Conservation (phyloP, 2,113 vertebrate genomes). For the Aegypius monachus region DNA sequence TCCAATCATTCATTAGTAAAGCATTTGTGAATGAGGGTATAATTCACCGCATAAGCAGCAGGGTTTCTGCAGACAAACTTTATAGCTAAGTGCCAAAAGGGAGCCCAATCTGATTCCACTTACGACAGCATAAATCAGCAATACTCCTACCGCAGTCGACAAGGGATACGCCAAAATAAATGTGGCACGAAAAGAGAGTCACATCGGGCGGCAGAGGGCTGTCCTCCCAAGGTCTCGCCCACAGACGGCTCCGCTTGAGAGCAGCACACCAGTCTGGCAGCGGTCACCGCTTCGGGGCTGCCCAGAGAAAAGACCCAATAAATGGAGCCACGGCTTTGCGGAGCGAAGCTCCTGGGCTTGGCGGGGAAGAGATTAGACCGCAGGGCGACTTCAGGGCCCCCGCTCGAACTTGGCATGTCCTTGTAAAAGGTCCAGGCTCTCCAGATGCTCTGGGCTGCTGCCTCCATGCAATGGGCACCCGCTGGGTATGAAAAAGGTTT, state of each 20-base stretch:
- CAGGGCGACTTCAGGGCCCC: not conserved
- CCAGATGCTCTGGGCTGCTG: not conserved
- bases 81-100: constrained; percentile 49
- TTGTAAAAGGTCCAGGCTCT: not conserved
- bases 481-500: not conserved
- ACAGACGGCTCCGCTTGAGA: not conserved
- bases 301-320: not conserved
- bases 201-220: not conserved
- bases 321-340: not conserved
- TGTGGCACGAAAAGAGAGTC: not conserved
- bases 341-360: not conserved
- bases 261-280: not conserved
- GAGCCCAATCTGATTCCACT: constrained; percentile 47
- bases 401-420: not conserved
- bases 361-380: not conserved
- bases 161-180: not conserved
- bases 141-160: not conserved
- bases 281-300: not conserved
- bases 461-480: not conserved
- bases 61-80: constrained; percentile 39
- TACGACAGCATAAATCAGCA: constrained; percentile 35
- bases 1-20: constrained; percentile 68
- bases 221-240: not conserved
- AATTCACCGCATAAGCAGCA: constrained; percentile 42
- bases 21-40: constrained; percentile 40